phyloP scores from a whole-genome alignment of 2,888 invertebrate species.

The Tortricodes alternella region DNA sequence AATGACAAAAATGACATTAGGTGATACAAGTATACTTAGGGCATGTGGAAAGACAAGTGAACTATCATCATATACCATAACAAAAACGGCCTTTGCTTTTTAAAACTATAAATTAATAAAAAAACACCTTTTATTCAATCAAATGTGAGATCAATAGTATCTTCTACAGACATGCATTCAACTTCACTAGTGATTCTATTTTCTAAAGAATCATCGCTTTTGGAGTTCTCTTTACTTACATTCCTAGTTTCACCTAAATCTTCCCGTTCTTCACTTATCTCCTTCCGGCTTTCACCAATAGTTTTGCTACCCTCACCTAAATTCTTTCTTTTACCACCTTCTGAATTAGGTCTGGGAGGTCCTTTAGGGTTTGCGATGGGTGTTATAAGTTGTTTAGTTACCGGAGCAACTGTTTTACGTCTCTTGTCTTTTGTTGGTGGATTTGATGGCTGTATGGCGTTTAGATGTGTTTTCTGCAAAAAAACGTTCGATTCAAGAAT shows the following conservation, averaged over 20 bases:
- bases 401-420: slow-evolving; percentile 46
- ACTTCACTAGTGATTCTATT: slow-evolving; percentile 10
- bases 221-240: slow-evolving; percentile 2
- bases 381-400: slow-evolving; percentile 34
- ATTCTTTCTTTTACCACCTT: slow-evolving; percentile 14
- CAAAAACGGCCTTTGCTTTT: background rate
- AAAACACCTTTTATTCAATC: slow-evolving; percentile 43
- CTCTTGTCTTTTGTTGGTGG: slow-evolving; percentile 48
- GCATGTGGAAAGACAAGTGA: no score
- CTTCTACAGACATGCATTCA: slow-evolving; percentile 44
- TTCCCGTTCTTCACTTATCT: background rate
- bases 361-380: slow-evolving; percentile 20
- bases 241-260: slow-evolving; percentile 4
- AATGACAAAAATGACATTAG: no score
- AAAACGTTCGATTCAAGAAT: no score
- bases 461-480: slow-evolving; percentile 38
- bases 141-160: slow-evolving; percentile 58
- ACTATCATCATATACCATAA: background rate
- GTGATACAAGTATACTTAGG: no score
- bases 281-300: background rate
- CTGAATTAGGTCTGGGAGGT: background rate
- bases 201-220: slow-evolving; percentile 7
- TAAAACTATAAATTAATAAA: background rate
- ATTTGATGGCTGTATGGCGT: slow-evolving; percentile 20
- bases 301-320: background rate